These are phyloP conservation scores for Hyphantria cunea DNA, from an alignment of 1,140 invertebrate genomes.

Conservation along the genomic window DNA sequence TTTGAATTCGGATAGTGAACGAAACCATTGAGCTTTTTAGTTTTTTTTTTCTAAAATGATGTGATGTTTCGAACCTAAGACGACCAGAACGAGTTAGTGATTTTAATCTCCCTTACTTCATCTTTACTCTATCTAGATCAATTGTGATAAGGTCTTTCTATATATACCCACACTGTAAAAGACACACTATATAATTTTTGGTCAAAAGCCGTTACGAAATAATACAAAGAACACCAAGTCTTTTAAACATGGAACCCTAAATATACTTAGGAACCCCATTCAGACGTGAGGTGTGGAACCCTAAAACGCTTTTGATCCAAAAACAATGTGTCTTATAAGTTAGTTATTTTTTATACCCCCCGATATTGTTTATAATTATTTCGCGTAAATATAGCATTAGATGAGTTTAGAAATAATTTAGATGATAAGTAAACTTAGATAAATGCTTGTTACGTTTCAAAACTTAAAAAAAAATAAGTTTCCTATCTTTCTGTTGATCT, in stretches of 20 bases:
- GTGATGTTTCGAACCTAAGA: slow-evolving; percentile 28
- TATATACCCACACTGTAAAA: slow-evolving; percentile 19
- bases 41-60: slow-evolving; percentile 17
- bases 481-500: slow-evolving; percentile 17
- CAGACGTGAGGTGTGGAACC: too few relatives aligned
- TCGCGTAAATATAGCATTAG: slow-evolving; percentile 20
- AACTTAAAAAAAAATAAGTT: slow-evolving; percentile 7
- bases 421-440: slow-evolving; percentile 3
- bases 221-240: background rate
- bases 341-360: slow-evolving; percentile 30
- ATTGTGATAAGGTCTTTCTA: slow-evolving; percentile 19
- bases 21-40: slow-evolving; percentile 18
- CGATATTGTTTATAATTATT: slow-evolving; percentile 21
- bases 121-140: slow-evolving; percentile 22
- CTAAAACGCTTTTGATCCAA: slow-evolving; percentile 4
- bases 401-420: slow-evolving; percentile 11
- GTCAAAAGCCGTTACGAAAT: slow-evolving; percentile 1
- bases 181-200: slow-evolving; percentile 2
- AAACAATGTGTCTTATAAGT: slow-evolving; percentile 20
- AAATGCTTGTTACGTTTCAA: slow-evolving; percentile 22
- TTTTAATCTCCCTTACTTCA: slow-evolving; percentile 24
- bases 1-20: slow-evolving; percentile 12
- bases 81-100: slow-evolving; percentile 28
- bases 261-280: too few relatives aligned
- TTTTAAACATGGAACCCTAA: too few relatives aligned